Base-by-base conservation (phyloP, 1,140 invertebrate species). In the Caerostris darwini region DNA sequence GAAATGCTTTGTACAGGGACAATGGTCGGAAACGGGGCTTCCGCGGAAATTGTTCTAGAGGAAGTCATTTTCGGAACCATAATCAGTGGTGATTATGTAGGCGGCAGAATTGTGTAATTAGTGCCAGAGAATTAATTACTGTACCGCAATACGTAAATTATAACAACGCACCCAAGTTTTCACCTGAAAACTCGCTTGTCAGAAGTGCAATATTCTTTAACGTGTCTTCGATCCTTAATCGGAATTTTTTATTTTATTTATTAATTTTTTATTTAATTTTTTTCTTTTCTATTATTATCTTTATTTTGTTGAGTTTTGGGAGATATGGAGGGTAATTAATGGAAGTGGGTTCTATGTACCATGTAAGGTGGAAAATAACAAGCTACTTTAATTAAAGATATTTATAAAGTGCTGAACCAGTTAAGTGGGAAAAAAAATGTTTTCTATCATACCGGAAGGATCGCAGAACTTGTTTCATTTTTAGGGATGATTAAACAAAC, bases 81-180 rank as follows among this genome's bases (percentile, higher is more conserved):
- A 92, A 92, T 92, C 90, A 92, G 82, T 56, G 90, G 90, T 85
- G 90, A 92, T 92, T 92, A 92, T 92, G 81, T 81, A 92, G 90
- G 90, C 77, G 90, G 90, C 58, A 56, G 90, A 85, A 92, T 92
- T 92, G 90, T 92, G 90, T 92, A 92, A 92, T 92, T 92, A 92
- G 69, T 92, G 90, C 34, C 71, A 77, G 71, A 77, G 53, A 77
- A 77, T 77, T 77, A 77, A 77, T 77, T 34, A 77, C 71, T 34
- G 34, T 53, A 77, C 71, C 71, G 71, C 71, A 77, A 77, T 77
- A 77, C 71, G 71, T 53, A 77, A 77, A 77, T 77, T 77, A 77
- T 77, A 77, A 77, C 71, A 77, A 50, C 50, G 34, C 34, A 77
- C 6, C 71, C 34, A 12, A 12, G 8, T 34, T 77, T 77, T 10